Conservation (phyloP, 1,140 invertebrate species). For the Sitophilus oryzae region DNA sequence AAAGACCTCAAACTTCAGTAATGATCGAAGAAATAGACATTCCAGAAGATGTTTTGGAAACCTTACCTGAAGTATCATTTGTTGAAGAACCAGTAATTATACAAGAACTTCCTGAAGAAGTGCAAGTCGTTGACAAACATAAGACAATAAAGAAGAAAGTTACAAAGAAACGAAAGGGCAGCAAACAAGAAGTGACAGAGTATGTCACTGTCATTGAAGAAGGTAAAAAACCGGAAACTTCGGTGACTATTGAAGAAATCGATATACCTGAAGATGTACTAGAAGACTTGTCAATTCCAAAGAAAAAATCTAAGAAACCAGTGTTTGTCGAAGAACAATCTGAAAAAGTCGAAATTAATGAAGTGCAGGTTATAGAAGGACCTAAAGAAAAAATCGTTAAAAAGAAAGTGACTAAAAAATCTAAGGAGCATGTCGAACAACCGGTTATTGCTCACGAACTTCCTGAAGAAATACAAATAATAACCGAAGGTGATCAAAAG, state of each 20-base stretch:
- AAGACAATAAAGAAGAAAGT: constrained; percentile 24
- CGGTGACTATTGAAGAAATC: constrained; percentile 45
- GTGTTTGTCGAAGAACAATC: constrained; percentile 36
- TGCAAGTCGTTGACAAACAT: constrained; percentile 40
- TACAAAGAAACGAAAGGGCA: constrained; percentile 41
- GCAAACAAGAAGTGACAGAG: constrained; percentile 46
- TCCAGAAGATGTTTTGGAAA: constrained; percentile 13
- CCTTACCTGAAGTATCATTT: constrained; percentile 1
- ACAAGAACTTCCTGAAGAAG: constrained; percentile 22
- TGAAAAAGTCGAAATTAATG: constrained; percentile 38
- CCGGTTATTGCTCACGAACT: constrained; percentile 43
- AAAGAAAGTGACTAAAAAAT: constrained; percentile 36
- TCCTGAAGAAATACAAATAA: constrained; percentile 45
- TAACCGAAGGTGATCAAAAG: constrained; percentile 33
- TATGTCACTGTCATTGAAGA: constrained; percentile 47
- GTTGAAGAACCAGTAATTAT: constrained; percentile 10
- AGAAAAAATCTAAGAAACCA: constrained; percentile 7
- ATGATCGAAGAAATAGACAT: constrained; percentile 43
- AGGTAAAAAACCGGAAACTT: constrained; percentile 42
- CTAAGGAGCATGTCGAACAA: constrained; percentile 39
- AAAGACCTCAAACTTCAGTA: constrained; percentile 36
- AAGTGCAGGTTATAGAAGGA: constrained; percentile 40
- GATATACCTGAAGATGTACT: constrained; percentile 38
- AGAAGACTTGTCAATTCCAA: constrained; percentile 11
- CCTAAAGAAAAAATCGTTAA: constrained; percentile 42